These are phyloP conservation scores for Caenorhabditis sp. DNA, from an alignment of 2,888 invertebrate genomes.

Conservation along the genomic window DNA sequence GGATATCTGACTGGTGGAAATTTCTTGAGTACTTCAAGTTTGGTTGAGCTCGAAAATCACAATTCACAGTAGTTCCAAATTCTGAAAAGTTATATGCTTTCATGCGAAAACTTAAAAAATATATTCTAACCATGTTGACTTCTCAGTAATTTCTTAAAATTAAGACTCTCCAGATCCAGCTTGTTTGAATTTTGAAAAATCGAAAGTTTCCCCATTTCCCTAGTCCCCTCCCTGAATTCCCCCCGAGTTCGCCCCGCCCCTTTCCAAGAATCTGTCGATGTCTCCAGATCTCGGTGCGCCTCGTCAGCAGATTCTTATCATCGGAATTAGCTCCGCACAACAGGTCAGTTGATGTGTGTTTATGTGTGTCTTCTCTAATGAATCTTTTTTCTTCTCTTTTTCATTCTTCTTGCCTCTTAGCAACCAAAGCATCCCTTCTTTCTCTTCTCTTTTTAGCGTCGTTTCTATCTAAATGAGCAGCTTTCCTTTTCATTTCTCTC, in stretches of 20 bases:
- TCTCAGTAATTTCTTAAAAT: no score
- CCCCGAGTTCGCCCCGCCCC: not conserved
- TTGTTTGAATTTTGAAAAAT: no score
- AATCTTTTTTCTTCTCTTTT: conserved; percentile 17
- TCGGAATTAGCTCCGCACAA: conserved; percentile 73
- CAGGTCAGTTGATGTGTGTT: conserved; percentile 58
- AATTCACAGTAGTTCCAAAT: no score
- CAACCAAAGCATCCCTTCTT: conserved; percentile 33
- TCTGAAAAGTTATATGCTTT: no score
- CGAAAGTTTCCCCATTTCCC: no score
- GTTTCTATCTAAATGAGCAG: conserved; percentile 44
- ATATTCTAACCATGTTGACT: no score
- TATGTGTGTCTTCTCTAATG: conserved; percentile 4
- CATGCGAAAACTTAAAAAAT: no score
- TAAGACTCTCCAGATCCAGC: no score
- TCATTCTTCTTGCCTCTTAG: conserved; percentile 36
- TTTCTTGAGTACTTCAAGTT: no score
- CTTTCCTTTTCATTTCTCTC: not conserved
- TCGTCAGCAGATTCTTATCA: conserved; percentile 71
- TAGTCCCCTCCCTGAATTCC: not conserved
- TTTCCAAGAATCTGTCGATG: not conserved
- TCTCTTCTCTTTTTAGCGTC: conserved; percentile 1
- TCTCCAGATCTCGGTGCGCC: conserved; percentile 74
- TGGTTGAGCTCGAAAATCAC: no score
- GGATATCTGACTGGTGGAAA: no score